Evolutionary conservation across 2,113 vertebrate species (phyloP), one percentile per base, ranked within the genome.

Genomic region (Hippoglossus stenolepis): DNA sequence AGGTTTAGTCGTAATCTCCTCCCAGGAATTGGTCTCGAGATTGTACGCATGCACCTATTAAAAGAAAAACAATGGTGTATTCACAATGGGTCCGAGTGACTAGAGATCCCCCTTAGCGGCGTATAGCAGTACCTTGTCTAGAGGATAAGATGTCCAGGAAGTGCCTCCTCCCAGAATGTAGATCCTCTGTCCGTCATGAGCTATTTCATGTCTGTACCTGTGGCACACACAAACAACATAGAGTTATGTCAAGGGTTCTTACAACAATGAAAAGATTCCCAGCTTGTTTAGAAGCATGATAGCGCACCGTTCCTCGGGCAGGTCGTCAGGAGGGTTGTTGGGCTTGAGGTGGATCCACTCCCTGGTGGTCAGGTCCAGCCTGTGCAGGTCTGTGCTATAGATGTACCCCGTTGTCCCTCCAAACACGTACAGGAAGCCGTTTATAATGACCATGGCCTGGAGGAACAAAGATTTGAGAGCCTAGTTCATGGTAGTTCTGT

Each of bases 401-500:
- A 98, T 96, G 87, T 98, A 99, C 1, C 98, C 98, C 0, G 98
- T 99, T 0, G 98, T 99, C 43, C 98, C 98, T 59, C 98, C 98
- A 83, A 99, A 99, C 45, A 99, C 97, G 1, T 99, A 99, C 3
- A 99, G 94, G 76, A 96, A 97, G 3, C 98, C 97, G 0, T 97
- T 98, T 92, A 99, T 98, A 86, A 99, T 99, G 71, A 97, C 96
- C 98, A 99, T 99, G 3, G 98, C 98, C 98, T 99, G 79, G 45
- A 61, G 21, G 23, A 38, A 40, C 26, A 49, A 62, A 80, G 40
- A 79, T 18, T 71, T 13, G 2, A 79, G 51, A 14, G 9, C 3
- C 14, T 10, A 18, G 56, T 61, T 35, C 40, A 15, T 43, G 40
- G 26, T 23, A 26, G 45, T 1, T 69, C 17, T 21, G 2, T 60